Base-by-base conservation (phyloP, 2,113 vertebrate species). In the Dolichallabes microphthalmus region DNA sequence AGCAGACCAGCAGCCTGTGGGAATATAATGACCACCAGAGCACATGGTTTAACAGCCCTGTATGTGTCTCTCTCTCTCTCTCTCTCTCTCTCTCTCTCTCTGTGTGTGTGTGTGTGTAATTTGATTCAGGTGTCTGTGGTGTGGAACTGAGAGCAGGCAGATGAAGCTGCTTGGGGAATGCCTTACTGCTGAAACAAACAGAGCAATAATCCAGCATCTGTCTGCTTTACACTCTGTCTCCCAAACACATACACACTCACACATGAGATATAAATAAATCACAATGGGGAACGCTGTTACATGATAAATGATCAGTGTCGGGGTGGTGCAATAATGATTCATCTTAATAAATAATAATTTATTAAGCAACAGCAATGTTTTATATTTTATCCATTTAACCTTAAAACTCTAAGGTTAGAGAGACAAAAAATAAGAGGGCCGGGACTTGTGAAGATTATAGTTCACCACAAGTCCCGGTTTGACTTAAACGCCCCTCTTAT, bases 51-150 rank as follows among this genome's bases (percentile, higher is more conserved):
- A 63, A 85, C 17, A 35, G 32, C 78, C 73, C 13, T 77, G 71
- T 52, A 45, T 75, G 71, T 52, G 45, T 35, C n/a, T n/a, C n/a
- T n/a, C n/a, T n/a, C n/a, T n/a, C n/a, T n/a, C n/a, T n/a, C n/a
- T n/a, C n/a, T n/a, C n/a, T n/a, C n/a, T n/a, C n/a, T n/a, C n/a
- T n/a, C n/a, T n/a, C n/a, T n/a, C n/a, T n/a, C n/a, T n/a, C n/a
- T n/a, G 84, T 85, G 75, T 79, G 75, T 80, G 84, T 61, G 76
- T 71, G 76, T 80, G 52, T 85, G 64, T 85, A 25, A 52, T 66
- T 78, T 86, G 82, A 88, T 86, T 81, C 52, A 30, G 87, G 91
- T 91, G 91, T 92, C 87, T 91, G 92, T 91, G 92, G 86, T 85
- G 90, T 88, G 87, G 87, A 91, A 87, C 50, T 88, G 88, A 87